Percentiles rank a stretch among this genome's conserved stretches.
phyloP scores from a whole-genome alignment of 2,113 vertebrate genomes.

The Daboia siamensis region DNA sequence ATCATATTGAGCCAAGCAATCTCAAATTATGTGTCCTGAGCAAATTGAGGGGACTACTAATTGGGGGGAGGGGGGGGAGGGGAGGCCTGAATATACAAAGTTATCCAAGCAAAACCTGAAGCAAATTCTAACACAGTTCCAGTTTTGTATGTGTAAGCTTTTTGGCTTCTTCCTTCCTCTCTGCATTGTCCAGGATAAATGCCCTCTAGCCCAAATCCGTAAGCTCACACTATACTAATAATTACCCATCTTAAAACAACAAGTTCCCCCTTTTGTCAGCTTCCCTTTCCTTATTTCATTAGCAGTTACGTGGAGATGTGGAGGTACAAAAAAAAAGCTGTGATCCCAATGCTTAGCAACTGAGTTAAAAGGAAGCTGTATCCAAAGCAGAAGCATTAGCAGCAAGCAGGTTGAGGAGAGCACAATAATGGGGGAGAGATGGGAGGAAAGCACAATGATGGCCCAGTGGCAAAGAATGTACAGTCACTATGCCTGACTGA shows the following conservation, averaged over 20 bases:
- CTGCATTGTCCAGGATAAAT: constrained; percentile 62
- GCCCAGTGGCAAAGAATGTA: background rate
- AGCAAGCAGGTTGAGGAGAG: background rate
- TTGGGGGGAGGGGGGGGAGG: background rate
- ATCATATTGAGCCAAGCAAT: background rate
- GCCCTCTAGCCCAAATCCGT: constrained; percentile 70
- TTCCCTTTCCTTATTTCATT: constrained; percentile 30
- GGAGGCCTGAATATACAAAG: background rate
- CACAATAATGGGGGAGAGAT: background rate
- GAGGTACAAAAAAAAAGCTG: background rate
- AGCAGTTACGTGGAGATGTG: background rate
- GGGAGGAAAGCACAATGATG: background rate
- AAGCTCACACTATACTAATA: constrained; percentile 46
- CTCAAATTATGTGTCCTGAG: background rate
- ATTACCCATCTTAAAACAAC: constrained; percentile 61
- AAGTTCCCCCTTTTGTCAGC: constrained; percentile 59
- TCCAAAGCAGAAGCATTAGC: background rate
- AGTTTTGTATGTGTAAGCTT: background rate
- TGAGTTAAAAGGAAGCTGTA: background rate
- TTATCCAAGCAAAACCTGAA: background rate
- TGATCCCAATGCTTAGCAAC: background rate
- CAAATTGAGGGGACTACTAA: background rate
- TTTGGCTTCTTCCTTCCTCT: constrained; percentile 32
- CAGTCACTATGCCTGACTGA: background rate
- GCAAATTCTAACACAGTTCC: background rate